These are phyloP conservation scores for Conger conger DNA, from an alignment of 2,113 vertebrate genomes.

Conservation along the genomic window DNA sequence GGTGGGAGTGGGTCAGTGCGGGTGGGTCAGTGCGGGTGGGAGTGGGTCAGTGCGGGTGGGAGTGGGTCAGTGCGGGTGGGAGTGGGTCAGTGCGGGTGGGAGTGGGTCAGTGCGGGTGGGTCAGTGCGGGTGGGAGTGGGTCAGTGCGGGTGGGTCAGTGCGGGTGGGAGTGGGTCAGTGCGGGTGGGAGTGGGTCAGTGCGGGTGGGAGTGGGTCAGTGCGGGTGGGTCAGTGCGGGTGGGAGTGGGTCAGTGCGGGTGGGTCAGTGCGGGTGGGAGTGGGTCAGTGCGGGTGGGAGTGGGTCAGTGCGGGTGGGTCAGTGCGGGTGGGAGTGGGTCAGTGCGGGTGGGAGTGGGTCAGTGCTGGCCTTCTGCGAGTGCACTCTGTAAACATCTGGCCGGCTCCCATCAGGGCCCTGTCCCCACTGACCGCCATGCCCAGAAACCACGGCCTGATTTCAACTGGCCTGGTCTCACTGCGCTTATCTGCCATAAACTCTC, in stretches of 20 bases:
- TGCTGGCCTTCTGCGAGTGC: slow-evolving; percentile 2
- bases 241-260: background rate
- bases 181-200: slow-evolving; percentile 10
- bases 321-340: slow-evolving; percentile 13
- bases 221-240: too few relatives aligned
- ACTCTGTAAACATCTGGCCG: slow-evolving; percentile 37
- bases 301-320: slow-evolving; percentile 8
- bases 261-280: too few relatives aligned
- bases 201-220: slow-evolving; percentile 1
- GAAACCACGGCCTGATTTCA: slow-evolving; percentile 13
- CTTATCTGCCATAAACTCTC: background rate
- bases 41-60: background rate
- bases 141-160: too few relatives aligned
- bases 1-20: slow-evolving; percentile 16
- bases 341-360: background rate
- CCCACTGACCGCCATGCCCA: slow-evolving; percentile 29
- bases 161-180: slow-evolving; percentile 1
- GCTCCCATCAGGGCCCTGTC: slow-evolving; percentile 27
- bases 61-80: too few relatives aligned
- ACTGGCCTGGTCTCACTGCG: background rate
- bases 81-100: background rate
- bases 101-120: slow-evolving; percentile 8
- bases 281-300: slow-evolving; percentile 13
- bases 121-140: slow-evolving; percentile 11
- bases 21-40: too few relatives aligned